Evolutionary conservation across 2,797 vertebrate genomes (phyloP).

Genomic region (Catamblyrhynchus diadema): DNA sequence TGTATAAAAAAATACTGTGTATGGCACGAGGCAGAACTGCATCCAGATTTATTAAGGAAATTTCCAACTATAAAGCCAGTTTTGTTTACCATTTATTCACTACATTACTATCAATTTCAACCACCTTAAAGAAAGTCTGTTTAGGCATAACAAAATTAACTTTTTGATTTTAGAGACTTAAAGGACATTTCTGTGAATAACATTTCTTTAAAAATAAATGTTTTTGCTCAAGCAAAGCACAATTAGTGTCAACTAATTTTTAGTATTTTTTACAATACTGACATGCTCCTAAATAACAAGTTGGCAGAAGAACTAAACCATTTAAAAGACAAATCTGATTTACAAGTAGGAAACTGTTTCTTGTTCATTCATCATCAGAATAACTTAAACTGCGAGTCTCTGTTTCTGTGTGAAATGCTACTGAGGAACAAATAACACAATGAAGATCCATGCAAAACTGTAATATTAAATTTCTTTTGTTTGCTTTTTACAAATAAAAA

Average conservation of each 20-base stretch:
- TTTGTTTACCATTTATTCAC: background rate
- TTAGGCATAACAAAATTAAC: background rate
- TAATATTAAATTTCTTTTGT: background rate
- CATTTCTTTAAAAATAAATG: rapidly evolving
- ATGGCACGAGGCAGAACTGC: background rate
- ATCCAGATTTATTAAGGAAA: background rate
- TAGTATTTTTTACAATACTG: background rate
- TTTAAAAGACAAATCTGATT: background rate
- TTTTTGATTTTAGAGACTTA: background rate
- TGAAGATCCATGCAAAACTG: background rate
- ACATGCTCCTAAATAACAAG: background rate
- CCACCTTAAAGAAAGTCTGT: background rate
- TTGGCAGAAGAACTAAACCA: background rate
- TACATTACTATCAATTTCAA: background rate
- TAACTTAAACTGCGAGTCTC: background rate
- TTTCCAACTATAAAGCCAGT: background rate
- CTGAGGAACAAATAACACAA: background rate
- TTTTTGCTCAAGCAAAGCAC: background rate
- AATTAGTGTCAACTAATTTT: background rate
- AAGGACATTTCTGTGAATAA: background rate
- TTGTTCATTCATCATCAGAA: background rate
- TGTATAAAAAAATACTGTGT: background rate
- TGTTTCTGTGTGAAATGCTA: background rate
- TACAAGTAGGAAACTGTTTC: background rate
- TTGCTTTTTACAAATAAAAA: background rate